Conservation (phyloP, 2,888 invertebrate species). For the Taphrorychus bicolor region DNA sequence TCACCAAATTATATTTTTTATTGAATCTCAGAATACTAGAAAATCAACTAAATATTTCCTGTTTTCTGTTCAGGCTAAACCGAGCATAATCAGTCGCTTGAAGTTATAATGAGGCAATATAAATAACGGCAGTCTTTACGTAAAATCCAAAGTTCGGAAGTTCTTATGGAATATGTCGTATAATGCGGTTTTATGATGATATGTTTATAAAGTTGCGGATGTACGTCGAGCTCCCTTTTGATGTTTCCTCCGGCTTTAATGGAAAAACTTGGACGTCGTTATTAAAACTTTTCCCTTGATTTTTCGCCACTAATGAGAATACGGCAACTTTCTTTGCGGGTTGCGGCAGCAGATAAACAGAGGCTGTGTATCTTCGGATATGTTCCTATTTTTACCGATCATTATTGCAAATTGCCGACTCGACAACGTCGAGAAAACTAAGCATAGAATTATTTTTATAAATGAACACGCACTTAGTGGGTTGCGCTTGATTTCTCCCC, state of each 20-base stretch:
- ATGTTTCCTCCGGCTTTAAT: slow-evolving; percentile 51
- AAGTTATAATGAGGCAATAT: slow-evolving; percentile 40
- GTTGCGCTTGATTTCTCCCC: too few species aligned
- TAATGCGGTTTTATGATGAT: slow-evolving; percentile 38
- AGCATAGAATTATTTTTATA: too few species aligned
- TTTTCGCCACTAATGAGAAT: slow-evolving; percentile 48
- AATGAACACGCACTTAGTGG: too few species aligned
- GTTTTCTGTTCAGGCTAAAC: background rate
- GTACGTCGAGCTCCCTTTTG: slow-evolving; percentile 36
- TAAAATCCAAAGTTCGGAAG: slow-evolving; percentile 27
- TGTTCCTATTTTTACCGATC: background rate
- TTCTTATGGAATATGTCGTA: slow-evolving; percentile 31
- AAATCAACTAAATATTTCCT: too few species aligned
- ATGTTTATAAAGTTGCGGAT: slow-evolving; percentile 39
- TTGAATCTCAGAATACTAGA: too few species aligned
- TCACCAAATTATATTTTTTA: too few species aligned
- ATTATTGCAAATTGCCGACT: too few species aligned
- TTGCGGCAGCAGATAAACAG: slow-evolving; percentile 1
- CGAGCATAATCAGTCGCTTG: slow-evolving; percentile 9
- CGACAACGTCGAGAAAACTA: too few species aligned
- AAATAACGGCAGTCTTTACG: slow-evolving; percentile 43
- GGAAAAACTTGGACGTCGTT: slow-evolving; percentile 57
- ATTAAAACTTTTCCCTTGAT: slow-evolving; percentile 54
- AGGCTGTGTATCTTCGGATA: background rate
- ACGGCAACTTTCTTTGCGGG: slow-evolving; percentile 5